phyloP scores from a whole-genome alignment of 1,140 invertebrate genomes.

The Bombus pyrosoma region DNA sequence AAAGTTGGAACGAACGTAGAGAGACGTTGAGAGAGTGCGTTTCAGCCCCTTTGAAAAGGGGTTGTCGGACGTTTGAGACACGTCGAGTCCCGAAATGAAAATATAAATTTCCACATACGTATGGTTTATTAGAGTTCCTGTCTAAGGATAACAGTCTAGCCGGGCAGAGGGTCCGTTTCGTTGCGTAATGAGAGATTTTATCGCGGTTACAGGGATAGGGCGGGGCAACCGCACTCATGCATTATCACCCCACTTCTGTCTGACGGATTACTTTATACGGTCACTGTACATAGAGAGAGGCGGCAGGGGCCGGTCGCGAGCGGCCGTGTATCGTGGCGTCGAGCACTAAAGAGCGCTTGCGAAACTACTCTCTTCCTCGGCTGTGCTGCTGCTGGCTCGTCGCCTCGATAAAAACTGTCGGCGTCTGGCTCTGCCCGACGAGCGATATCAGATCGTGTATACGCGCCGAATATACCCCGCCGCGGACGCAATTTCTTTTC shows the following conservation, averaged over 20 bases:
- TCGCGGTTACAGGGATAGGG: slow-evolving; percentile 79
- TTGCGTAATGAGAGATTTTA: slow-evolving; percentile 81
- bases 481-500: slow-evolving; percentile 15
- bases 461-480: slow-evolving; percentile 9
- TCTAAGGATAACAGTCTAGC: slow-evolving; percentile 75
- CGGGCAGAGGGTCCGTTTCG: slow-evolving; percentile 77
- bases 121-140: slow-evolving; percentile 68
- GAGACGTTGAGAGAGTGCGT: not conserved
- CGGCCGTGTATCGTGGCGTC: slow-evolving; percentile 54
- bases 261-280: slow-evolving; percentile 78
- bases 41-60: slow-evolving; percentile 32
- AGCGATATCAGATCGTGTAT: slow-evolving; percentile 44
- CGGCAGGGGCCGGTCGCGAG: not conserved
- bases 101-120: slow-evolving; percentile 69
- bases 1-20: not conserved
- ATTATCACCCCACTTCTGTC: slow-evolving; percentile 77
- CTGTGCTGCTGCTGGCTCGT: slow-evolving; percentile 39
- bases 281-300: slow-evolving; percentile 60
- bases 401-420: slow-evolving; percentile 67
- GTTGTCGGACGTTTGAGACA: not conserved
- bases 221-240: slow-evolving; percentile 78
- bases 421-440: slow-evolving; percentile 54
- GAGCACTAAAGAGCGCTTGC: slow-evolving; percentile 68
- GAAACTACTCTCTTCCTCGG: slow-evolving; percentile 64
- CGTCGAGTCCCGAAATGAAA: slow-evolving; percentile 54